Percentiles rank a stretch among this genome's conserved stretches.
These are phyloP conservation scores for Callionymus lyra DNA, from an alignment of 2,113 vertebrate species.

Conservation along the genomic window DNA sequence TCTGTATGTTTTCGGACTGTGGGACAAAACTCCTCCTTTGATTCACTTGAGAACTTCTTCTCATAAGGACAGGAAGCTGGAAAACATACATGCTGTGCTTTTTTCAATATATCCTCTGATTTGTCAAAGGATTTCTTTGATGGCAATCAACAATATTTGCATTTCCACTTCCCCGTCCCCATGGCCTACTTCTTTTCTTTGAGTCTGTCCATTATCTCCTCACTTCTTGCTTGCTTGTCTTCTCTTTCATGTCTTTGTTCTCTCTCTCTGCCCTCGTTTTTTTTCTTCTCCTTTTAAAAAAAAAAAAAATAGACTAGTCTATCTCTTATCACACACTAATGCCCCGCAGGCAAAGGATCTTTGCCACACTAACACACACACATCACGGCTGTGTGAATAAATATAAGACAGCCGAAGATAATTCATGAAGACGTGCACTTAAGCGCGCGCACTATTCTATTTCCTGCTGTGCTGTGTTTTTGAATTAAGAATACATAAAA, in stretches of 20 bases:
- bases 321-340: constrained; percentile 7
- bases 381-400: not conserved
- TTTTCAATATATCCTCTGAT: too few relatives aligned
- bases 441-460: too few relatives aligned
- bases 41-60: too few relatives aligned
- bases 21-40: too few relatives aligned
- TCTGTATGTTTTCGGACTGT: too few relatives aligned
- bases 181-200: constrained; percentile 1
- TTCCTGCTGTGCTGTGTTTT: too few relatives aligned
- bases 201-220: not conserved
- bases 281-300: constrained; percentile 4
- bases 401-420: too few relatives aligned
- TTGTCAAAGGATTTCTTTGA: too few relatives aligned
- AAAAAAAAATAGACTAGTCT: constrained; percentile 5
- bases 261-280: constrained; percentile 6
- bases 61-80: too few relatives aligned
- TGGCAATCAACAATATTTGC: not conserved
- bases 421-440: too few relatives aligned
- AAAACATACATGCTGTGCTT: too few relatives aligned
- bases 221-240: constrained; percentile 1
- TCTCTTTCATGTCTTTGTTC: constrained; percentile 8
- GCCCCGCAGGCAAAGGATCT: not conserved
- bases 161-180: not conserved
- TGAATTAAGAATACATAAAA: too few relatives aligned
- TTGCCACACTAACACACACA: not conserved